These are phyloP conservation scores for Phyllotreta striolata DNA, from an alignment of 2,888 invertebrate genomes.

Conservation along the genomic window DNA sequence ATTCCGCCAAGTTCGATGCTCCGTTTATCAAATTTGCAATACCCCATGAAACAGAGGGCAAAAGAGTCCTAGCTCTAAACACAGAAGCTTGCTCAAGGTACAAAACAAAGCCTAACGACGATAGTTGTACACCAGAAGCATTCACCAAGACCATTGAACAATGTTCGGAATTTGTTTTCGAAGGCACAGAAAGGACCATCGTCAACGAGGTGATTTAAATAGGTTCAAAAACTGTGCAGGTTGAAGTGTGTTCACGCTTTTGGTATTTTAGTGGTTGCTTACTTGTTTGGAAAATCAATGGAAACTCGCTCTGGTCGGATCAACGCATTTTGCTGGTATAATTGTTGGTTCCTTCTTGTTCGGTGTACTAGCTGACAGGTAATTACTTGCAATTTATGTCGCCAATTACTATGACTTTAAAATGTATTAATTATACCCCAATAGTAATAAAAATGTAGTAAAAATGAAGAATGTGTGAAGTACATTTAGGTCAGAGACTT, in stretches of 20 bases:
- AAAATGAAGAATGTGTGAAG: too few relatives aligned
- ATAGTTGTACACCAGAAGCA: constrained; percentile 55
- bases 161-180: constrained; percentile 66
- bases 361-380: constrained; percentile 70
- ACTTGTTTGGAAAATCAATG: constrained; percentile 69
- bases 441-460: too few relatives aligned
- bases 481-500: too few relatives aligned
- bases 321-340: constrained; percentile 70
- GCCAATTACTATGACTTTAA: too few relatives aligned
- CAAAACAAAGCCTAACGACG: constrained; percentile 20
- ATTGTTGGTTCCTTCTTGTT: constrained; percentile 68
- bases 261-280: constrained; percentile 64
- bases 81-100: constrained; percentile 57
- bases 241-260: constrained; percentile 5
- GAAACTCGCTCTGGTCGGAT: constrained; percentile 69
- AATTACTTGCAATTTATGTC: constrained; percentile 36
- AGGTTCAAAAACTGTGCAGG: background rate
- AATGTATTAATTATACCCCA: too few relatives aligned
- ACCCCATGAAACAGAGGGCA: constrained; percentile 54
- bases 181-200: constrained; percentile 64
- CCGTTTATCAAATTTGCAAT: constrained; percentile 64
- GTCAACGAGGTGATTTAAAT: constrained; percentile 64
- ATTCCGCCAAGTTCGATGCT: constrained; percentile 54
- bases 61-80: constrained; percentile 51
- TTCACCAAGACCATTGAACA: constrained; percentile 58